Evolutionary conservation across 2,888 invertebrate genomes (phyloP), one percentile per base, ranked within the genome.

Genomic region (Lysandra bellargus): DNA sequence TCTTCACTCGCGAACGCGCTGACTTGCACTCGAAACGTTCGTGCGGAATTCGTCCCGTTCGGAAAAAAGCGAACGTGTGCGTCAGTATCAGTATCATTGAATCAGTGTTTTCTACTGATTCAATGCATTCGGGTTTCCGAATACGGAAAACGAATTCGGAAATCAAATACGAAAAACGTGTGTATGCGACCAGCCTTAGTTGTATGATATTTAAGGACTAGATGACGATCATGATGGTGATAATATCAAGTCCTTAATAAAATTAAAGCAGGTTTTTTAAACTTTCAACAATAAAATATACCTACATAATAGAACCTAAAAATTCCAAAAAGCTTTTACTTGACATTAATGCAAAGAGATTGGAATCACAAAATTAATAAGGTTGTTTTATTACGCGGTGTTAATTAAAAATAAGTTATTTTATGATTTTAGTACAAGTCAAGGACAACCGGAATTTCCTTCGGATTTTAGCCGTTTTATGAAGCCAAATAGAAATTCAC

Each of bases 351-450:
- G 60, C 37, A 37, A 49, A 37, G 77, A 78, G n/a, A 60, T 61
- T 61, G 77, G 9, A 61, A 49, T 69, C 78, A 64, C 23, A 60
- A 64, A 30, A 69, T 49, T 49, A n/a, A 49, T 75, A 49, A 75
- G 75, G 23, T 49, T 75, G 23, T 75, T 75, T 49, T 23, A 75
- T 75, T 75, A 49, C 4, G 49, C 30, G 49, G 2, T 23, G 75
- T 75, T 75, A 75, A 75, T 49, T 49, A 75, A 44, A 69, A 49
- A 49, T 44, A 75, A 75, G 12, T 49, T 49, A 49, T 30, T 75
- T 75, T 53, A 44, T 49, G 30, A 75, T 75, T 75, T 44, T 14
- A 30, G 23, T 44, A 75, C 49, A 30, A 75, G 75, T 75, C 49
- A 75, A 4, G 5, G 49, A 14, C 30, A 30, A 30, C 12, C 12